Evolutionary conservation across 2,888 invertebrate genomes (phyloP), one percentile per base, ranked within the genome.

Genomic region (Ornithoptera priamus): DNA sequence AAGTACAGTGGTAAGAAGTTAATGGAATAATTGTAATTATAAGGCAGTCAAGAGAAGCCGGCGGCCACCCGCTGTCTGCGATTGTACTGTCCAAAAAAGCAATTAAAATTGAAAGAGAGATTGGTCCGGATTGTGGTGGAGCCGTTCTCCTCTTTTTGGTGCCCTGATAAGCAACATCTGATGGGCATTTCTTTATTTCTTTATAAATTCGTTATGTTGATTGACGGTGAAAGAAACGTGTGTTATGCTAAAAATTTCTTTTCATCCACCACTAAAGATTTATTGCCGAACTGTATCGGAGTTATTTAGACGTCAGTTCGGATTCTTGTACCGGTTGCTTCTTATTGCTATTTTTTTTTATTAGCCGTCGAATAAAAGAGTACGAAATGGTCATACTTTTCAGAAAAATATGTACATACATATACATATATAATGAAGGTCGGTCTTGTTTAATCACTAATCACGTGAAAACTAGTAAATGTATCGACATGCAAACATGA

Each of bases 1-100:
- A 89, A 90, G 88, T 89, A 85, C 86, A 80, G 82, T 81, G 85
- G 88, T 88, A 84, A 85, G 83, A 88, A 87, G 88, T 87, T 91
- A 91, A 91, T 90, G 89, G 86, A 90, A 90, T 90, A 89, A 91
- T 91, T 91, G 90, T 90, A 91, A 91, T 90, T 88, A 90, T 87
- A 85, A 82, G 82, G 80, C 82, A 79, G 82, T 72, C 75, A 81
- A 89, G 90, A 88, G 86, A 82, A 81, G 85, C 88, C 90, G 85
- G 85, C 82, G 88, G 82, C 91, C 91, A 86, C 91, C 92, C 91
- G 91, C 91, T 87, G 91, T 75, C 82, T 72, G 78, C 85, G 87
- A 90, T 90, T 92, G 91, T 91, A 86, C 83, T 78, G 83, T 84
- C 86, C 84, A 87, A 89, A 90, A 89, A 91, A 90, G 86, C 86